Base-by-base conservation (phyloP, 2,888 invertebrate genomes). In the Hirtodrosophila histrioides region DNA sequence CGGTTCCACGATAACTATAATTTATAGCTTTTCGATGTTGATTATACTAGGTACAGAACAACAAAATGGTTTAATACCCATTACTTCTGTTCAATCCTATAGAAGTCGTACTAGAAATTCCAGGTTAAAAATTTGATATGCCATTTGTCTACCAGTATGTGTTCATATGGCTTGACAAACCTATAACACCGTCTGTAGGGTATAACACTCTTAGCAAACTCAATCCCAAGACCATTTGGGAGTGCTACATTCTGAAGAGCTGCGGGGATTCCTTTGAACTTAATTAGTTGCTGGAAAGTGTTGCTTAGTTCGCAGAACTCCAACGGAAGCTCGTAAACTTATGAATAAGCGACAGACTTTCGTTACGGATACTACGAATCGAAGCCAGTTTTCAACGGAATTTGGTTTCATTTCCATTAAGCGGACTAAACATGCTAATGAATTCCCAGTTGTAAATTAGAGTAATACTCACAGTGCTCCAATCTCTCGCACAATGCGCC, bases 391-490 rank as follows among this genome's bases (percentile, higher is more conserved):
- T 48, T 1, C n/a, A 29, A 17, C 11, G 6, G 6, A 23, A 40
- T 39, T 4, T n/a, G 11, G 4, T 17, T 10, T 23, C 10, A 9
- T 4, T 2, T 12, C 10, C 11, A 43, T 31, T 27, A 27, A 5
- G 1, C 3, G 2, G 8, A 11, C 29, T 17, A 17, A 17, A 17
- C 17, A 17, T 17, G 17, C 17, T 17, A 17, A 17, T 17, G 17
- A 17, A 17, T 17, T 17, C 3, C 33, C 11, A 45, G 27, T 45
- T 36, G 3, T n/a, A 33, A 5, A 39, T 2, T 44, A 33, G 29
- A 10, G 3, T n/a, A 3, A 0, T 53, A 89, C 94, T 93, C 90
- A 94, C 94, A 94, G 75, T 85, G 86, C 90, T 56, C 94, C 94
- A 45, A 93, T 92, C 78, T 91, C 91, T 3, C 68, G 86, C 65